Base-by-base conservation (phyloP, 2,113 vertebrate species). In the Eulacestoma nigropectus region DNA sequence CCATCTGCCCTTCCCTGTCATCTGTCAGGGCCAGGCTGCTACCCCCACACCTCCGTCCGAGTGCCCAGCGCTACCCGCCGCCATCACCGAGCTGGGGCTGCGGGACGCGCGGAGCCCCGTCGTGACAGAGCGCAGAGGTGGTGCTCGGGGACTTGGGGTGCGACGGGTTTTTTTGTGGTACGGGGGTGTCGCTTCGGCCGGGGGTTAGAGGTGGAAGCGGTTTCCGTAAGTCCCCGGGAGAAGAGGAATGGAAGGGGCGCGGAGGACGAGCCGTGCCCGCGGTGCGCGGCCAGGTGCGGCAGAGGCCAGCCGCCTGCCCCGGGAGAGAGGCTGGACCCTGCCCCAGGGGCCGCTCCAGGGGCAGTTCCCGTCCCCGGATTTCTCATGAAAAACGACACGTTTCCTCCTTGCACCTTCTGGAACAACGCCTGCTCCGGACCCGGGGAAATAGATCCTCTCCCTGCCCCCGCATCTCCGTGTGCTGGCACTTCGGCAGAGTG, bases 401-500 rank as follows among this genome's bases (percentile, higher is more conserved):
- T 84, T 70, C 63, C 67, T 70, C 37, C 30, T 68, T 46, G n/a
- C 52, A 76, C 44, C 29, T 76, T 50, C 70, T 65, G 77, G 75
- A 89, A n/a, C 27, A 69, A 63, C n/a, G 60, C 44, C 82, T 67
- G 74, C 62, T 90, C 59, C 53, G 42, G 68, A 90, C 49, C 63
- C 23, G 22, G 63, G 57, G 75, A 97, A 94, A 79, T 22, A 90
- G 46, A 78, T 64, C 30, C 29, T 68, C 13, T 76, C 75, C 42
- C 68, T 53, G 22, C 39, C 81, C 87, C 87, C 83, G 93, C 79
- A 63, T 49, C 82, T 91, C 91, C 64, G 39, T 27, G 87, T 26
- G 80, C 41, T 80, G 82, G 83, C 74, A 26, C 84, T 96, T 56
- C 70, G 84, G 87, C 93, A 73, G 92, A 76, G 87, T 97, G 95